phyloP scores from a whole-genome alignment of 1,140 invertebrate genomes.

The Drosophila kurseongensis region DNA sequence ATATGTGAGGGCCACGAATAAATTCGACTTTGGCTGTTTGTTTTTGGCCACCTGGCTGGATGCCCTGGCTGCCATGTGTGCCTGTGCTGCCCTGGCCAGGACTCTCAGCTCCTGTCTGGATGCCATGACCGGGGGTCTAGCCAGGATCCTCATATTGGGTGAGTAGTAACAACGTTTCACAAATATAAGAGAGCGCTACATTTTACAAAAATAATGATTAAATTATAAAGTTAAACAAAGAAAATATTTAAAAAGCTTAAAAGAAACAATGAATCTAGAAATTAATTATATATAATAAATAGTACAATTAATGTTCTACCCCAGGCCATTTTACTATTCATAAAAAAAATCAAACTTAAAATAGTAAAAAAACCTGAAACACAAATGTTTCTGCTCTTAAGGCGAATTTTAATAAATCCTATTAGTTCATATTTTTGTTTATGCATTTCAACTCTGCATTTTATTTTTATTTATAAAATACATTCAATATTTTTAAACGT shows the following conservation, averaged over 20 bases:
- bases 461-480: too few relatives aligned
- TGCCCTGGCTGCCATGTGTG: slow-evolving; percentile 87
- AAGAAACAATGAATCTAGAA: too few relatives aligned
- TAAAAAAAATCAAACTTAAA: neutral
- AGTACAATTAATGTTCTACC: too few relatives aligned
- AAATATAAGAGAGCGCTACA: too few relatives aligned
- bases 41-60: slow-evolving; percentile 88
- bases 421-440: too few relatives aligned
- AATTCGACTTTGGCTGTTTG: slow-evolving; percentile 81
- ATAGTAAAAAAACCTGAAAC: neutral
- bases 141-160: slow-evolving; percentile 84
- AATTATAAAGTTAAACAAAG: too few relatives aligned
- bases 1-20: slow-evolving; percentile 82
- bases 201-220: too few relatives aligned
- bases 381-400: neutral
- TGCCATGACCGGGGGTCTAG: slow-evolving; percentile 87
- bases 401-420: too few relatives aligned
- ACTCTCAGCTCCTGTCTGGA: slow-evolving; percentile 88
- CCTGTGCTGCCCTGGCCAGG: slow-evolving; percentile 87
- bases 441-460: too few relatives aligned
- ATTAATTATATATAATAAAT: too few relatives aligned
- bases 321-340: neutral
- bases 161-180: neutral
- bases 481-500: too few relatives aligned
- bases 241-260: too few relatives aligned